These are phyloP conservation scores for Epinephelus awoara DNA, from an alignment of 2,797 vertebrate species.

Conservation along the genomic window DNA sequence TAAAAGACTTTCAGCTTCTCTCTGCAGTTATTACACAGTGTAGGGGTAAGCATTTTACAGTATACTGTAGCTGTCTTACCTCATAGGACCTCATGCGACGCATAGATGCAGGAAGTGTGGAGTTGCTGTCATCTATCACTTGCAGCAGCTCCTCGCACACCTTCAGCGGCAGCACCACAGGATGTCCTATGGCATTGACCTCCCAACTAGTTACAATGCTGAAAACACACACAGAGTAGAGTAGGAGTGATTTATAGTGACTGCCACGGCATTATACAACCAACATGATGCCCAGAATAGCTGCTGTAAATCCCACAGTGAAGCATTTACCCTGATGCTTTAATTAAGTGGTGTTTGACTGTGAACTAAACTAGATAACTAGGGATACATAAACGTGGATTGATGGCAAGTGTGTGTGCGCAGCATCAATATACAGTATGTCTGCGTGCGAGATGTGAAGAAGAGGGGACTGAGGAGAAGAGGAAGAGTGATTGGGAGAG, in stretches of 20 bases:
- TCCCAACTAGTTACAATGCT: slow-evolving; percentile 91
- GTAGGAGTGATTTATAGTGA: slow-evolving; percentile 57
- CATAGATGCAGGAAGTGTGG: slow-evolving; percentile 89
- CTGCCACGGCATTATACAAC: slow-evolving; percentile 46
- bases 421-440: background rate
- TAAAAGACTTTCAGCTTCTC: slow-evolving; percentile 14
- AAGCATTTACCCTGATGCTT: slow-evolving; percentile 52
- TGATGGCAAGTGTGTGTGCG: slow-evolving; percentile 17
- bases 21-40: slow-evolving; percentile 13
- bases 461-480: slow-evolving; percentile 24
- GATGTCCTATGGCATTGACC: slow-evolving; percentile 91
- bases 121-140: slow-evolving; percentile 88
- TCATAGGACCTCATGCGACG: slow-evolving; percentile 92
- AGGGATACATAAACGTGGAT: slow-evolving; percentile 36
- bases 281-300: slow-evolving; percentile 39
- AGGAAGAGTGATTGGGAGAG: slow-evolving; percentile 55
- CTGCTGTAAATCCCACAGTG: slow-evolving; percentile 49
- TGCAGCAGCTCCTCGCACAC: slow-evolving; percentile 92
- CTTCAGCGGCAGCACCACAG: slow-evolving; percentile 88
- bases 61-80: slow-evolving; percentile 82
- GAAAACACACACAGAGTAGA: slow-evolving; percentile 61
- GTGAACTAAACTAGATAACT: slow-evolving; percentile 50
- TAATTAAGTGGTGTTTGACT: slow-evolving; percentile 67
- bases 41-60: slow-evolving; percentile 17
- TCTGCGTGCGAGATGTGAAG: slow-evolving; percentile 10